Conservation (phyloP, 2,113 vertebrate species). For the Amazona guildingii region DNA sequence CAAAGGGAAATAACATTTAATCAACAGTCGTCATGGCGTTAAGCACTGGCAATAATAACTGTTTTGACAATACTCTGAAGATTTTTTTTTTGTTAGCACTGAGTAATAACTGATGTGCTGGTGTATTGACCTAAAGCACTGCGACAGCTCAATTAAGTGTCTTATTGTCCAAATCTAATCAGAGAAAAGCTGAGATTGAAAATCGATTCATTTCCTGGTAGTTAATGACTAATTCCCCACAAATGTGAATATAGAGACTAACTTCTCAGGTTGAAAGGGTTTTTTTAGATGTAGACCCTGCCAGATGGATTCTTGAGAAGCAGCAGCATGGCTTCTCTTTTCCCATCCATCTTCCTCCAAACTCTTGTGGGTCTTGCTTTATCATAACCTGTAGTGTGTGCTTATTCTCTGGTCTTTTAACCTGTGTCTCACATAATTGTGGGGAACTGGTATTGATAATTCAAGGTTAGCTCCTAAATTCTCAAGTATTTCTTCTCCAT, state of each 20-base stretch:
- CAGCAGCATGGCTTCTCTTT: not conserved
- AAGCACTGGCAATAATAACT: constrained; percentile 33
- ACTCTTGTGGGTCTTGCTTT: not conserved
- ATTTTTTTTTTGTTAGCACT: not conserved
- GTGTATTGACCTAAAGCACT: constrained; percentile 25
- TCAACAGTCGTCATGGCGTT: not conserved
- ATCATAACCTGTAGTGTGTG: not conserved
- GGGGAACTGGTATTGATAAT: not conserved
- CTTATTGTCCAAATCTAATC: constrained; percentile 69
- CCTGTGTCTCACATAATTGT: not conserved
- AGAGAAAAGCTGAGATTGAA: constrained; percentile 65
- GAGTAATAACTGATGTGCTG: constrained; percentile 22
- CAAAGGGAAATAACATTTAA: constrained; percentile 12
- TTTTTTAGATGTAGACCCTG: constrained; percentile 12
- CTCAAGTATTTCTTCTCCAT: not conserved
- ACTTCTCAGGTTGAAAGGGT: not conserved
- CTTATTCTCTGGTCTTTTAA: not conserved
- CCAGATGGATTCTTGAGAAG: not conserved
- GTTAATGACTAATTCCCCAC: constrained; percentile 56
- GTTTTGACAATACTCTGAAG: constrained; percentile 29
- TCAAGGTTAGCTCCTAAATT: not conserved
- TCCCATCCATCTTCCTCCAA: not conserved
- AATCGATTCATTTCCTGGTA: constrained; percentile 71
- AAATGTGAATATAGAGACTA: constrained; percentile 50
- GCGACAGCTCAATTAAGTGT: constrained; percentile 38